Conservation (phyloP, 2,797 vertebrate genomes). For the Phalanger gymnotis region DNA sequence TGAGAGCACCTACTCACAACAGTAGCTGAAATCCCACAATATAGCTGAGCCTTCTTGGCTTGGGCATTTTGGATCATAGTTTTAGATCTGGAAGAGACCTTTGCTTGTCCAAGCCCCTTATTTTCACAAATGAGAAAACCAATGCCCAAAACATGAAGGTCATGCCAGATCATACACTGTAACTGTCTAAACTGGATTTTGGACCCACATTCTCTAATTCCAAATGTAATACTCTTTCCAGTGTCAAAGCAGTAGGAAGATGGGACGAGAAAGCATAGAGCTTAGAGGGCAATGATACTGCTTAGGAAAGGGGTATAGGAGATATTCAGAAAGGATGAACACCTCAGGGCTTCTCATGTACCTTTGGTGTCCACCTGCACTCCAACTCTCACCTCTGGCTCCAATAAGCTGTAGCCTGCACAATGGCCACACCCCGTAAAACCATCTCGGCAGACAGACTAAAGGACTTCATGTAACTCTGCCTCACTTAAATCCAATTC, state of each 20-base stretch:
- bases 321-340: not conserved
- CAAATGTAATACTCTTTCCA: not conserved
- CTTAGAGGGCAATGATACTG: not conserved
- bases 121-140: not conserved
- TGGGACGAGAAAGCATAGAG: not conserved
- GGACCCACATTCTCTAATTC: not conserved
- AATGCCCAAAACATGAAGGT: not conserved
- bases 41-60: not conserved
- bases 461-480: not conserved
- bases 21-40: not conserved
- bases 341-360: not conserved
- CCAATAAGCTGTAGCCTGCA: not conserved
- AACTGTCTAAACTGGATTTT: not conserved
- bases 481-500: not conserved
- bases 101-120: not conserved
- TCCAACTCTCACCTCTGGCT: not conserved
- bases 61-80: not conserved
- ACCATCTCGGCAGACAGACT: no score
- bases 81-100: not conserved
- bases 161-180: not conserved
- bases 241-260: not conserved
- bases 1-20: not conserved
- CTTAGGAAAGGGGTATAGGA: not conserved
- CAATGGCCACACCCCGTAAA: not conserved
- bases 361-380: no score